Conservation (phyloP, 2,888 invertebrate species). For the Campopleginae sp. region DNA sequence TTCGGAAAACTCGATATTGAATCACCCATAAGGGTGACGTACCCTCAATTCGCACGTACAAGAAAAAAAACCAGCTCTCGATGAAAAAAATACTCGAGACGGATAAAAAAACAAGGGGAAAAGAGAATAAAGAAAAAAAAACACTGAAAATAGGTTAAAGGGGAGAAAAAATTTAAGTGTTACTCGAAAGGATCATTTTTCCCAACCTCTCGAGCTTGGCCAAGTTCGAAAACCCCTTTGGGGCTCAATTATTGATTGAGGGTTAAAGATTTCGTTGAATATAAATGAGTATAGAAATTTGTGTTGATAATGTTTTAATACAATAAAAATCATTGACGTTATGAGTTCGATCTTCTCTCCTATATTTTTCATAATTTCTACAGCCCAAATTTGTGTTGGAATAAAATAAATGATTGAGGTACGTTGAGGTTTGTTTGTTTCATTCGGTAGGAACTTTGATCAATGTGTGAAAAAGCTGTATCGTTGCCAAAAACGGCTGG, state of each 20-base stretch:
- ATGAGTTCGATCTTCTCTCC: not conserved
- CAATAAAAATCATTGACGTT: not conserved
- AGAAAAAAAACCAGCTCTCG: not conserved
- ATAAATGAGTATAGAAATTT: not conserved
- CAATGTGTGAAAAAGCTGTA: not conserved
- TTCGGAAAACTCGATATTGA: slow-evolving; percentile 33
- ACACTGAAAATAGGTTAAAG: not conserved
- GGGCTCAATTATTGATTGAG: not conserved
- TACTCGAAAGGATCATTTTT: not conserved
- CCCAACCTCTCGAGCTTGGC: not conserved
- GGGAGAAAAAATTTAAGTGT: not conserved
- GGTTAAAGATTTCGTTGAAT: not conserved
- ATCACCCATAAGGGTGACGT: slow-evolving; percentile 23
- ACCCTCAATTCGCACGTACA: slow-evolving; percentile 23
- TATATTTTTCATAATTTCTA: not conserved
- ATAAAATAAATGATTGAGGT: not conserved
- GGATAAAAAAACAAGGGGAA: slow-evolving; percentile 20
- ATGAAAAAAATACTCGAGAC: slow-evolving; percentile 4
- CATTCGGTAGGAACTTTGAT: not conserved
- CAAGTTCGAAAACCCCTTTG: not conserved
- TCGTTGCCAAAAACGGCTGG: not conserved
- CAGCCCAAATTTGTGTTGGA: not conserved
- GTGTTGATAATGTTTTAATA: not conserved
- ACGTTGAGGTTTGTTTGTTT: not conserved
- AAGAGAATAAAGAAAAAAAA: not conserved